phyloP scores from a whole-genome alignment of 2,888 invertebrate genomes.

The Ophioninae sp. region DNA sequence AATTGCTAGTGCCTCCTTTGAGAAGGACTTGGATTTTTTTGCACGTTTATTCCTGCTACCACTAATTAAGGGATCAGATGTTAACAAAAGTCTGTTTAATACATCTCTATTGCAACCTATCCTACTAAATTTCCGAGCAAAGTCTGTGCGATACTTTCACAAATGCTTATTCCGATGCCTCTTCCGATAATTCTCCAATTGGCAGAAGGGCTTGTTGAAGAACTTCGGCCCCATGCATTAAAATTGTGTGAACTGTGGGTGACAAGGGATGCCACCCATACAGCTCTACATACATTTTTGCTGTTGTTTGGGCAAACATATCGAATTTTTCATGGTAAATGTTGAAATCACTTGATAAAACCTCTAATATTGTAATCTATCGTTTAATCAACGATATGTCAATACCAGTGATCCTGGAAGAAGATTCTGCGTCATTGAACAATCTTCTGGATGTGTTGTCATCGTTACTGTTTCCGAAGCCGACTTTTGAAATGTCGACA shows the following conservation, averaged over 20 bases:
- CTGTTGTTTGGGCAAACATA: neutral
- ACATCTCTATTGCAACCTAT: neutral
- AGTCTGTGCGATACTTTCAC: neutral
- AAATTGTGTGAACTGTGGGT: slow-evolving; percentile 4
- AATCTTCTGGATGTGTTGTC: too few relatives aligned
- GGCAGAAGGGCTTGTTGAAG: neutral
- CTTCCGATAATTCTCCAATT: slow-evolving; percentile 18
- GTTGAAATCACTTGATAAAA: neutral
- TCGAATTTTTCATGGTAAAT: neutral
- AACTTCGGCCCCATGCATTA: slow-evolving; percentile 7
- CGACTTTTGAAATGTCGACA: too few relatives aligned
- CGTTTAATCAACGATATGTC: neutral
- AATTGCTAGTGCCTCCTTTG: too few relatives aligned
- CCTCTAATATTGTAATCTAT: neutral
- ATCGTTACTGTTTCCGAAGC: too few relatives aligned
- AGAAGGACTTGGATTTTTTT: neutral
- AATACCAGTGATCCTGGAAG: too few relatives aligned
- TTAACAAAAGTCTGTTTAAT: slow-evolving; percentile 1
- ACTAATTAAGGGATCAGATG: slow-evolving; percentile 4
- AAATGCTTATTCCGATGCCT: slow-evolving; percentile 19
- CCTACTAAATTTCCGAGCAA: slow-evolving; percentile 7
- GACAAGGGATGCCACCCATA: slow-evolving; percentile 16
- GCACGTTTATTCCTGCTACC: neutral
- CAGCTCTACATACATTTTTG: neutral
- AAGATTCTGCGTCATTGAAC: too few relatives aligned